These are phyloP conservation scores for Heterotilapia buettikoferi DNA, from an alignment of 2,113 vertebrate genomes.

Conservation along the genomic window DNA sequence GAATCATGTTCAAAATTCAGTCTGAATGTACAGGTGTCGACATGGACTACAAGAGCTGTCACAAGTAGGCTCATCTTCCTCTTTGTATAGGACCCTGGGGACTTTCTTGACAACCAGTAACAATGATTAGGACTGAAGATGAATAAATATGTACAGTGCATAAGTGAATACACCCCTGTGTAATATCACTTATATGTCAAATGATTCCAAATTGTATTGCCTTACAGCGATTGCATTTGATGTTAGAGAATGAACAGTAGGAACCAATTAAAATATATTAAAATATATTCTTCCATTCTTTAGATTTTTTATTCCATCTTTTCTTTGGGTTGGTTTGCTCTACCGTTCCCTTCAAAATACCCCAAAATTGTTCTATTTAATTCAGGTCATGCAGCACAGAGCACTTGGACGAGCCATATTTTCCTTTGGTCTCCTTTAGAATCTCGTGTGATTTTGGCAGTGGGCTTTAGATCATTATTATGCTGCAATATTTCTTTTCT, in stretches of 20 bases:
- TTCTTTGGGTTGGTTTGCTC: neutral
- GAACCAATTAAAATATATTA: neutral
- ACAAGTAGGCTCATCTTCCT: neutral
- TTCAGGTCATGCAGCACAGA: neutral
- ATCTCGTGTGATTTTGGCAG: neutral
- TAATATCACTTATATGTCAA: neutral
- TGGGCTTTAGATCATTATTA: neutral
- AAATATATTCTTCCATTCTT: neutral
- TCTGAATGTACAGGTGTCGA: neutral
- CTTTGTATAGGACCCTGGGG: slow-evolving; percentile 11
- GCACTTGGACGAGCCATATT: neutral
- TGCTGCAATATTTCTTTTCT: neutral
- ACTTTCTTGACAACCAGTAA: slow-evolving; percentile 31
- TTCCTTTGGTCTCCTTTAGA: neutral
- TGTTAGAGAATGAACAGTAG: neutral
- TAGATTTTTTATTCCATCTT: neutral
- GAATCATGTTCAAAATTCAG: slow-evolving; percentile 6
- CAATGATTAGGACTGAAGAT: slow-evolving; percentile 34
- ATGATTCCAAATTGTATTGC: neutral
- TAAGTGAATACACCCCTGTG: neutral
- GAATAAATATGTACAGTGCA: neutral
- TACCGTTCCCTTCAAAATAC: neutral
- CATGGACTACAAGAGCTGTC: slow-evolving; percentile 9
- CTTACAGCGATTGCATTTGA: neutral
- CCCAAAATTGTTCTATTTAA: neutral